These are phyloP conservation scores for Brachypodius melanocephalos DNA, from an alignment of 2,113 vertebrate species.

Conservation along the genomic window DNA sequence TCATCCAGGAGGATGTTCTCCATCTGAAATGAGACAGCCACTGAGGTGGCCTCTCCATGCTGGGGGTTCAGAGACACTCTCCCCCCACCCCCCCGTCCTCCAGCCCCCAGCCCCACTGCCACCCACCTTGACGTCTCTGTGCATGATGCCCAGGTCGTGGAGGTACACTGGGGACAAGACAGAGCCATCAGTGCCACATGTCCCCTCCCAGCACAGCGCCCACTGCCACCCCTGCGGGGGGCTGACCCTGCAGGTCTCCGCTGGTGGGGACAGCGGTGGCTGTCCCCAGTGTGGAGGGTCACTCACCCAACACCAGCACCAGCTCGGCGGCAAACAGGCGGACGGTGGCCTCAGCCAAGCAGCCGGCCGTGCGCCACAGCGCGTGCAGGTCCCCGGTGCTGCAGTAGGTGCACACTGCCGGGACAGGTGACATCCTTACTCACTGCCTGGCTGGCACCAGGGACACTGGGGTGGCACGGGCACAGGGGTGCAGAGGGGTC, in stretches of 20 bases:
- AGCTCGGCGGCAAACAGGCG: conserved; percentile 91
- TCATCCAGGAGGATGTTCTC: conserved; percentile 94
- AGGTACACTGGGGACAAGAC: conserved; percentile 82
- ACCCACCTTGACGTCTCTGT: conserved; percentile 91
- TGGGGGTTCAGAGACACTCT: fast-evolving
- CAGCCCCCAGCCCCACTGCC: neutral
- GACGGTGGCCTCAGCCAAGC: conserved; percentile 80
- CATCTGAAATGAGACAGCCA: conserved; percentile 80
- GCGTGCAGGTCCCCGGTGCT: conserved; percentile 89
- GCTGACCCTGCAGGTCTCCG: neutral
- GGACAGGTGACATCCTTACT: neutral
- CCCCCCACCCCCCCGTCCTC: neutral
- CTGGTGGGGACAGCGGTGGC: neutral
- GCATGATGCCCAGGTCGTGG: conserved; percentile 90
- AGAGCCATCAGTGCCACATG: fast-evolving
- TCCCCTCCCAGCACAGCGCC: neutral
- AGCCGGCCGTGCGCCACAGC: conserved; percentile 85
- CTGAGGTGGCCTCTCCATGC: neutral
- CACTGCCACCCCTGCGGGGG: neutral
- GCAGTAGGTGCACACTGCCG: conserved; percentile 91
- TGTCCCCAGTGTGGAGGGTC: neutral
- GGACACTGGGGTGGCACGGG: neutral
- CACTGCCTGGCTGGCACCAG: fast-evolving
- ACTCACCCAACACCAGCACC: conserved; percentile 88
- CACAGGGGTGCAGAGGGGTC: no score